Evolutionary conservation across 2,888 invertebrate genomes (phyloP), one percentile per base, ranked within the genome.

Genomic region (Orthosia incerta): DNA sequence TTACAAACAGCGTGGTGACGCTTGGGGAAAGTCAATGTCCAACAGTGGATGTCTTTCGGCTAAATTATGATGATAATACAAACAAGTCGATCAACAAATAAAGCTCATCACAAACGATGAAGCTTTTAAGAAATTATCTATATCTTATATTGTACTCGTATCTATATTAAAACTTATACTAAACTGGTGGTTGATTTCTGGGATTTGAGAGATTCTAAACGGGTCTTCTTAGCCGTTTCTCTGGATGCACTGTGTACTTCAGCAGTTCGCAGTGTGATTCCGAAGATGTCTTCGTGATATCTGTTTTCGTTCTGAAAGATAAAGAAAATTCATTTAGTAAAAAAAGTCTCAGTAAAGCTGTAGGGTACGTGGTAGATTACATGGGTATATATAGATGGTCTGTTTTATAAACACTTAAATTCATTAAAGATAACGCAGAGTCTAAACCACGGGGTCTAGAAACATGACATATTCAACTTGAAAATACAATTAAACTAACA

Each of bases 221-320:
- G 89, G 1, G 93, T 92, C 74, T 91, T 90, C 89, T 98, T 97
- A 0, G 98, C 98, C 0, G 98, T 97, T 93, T 98, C 98, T 89
- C 98, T 97, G 2, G 98, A 98, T 84, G 98, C 97, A 87, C 98
- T 98, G 87, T 98, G 98, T 2, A 98, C 98, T 93, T 98, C 98
- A 0, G 98, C 98, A 0, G 99, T 99, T 67, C 99, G 97, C 71
- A 99, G 95, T 4, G 99, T 99, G 86, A 99, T 99, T 57, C 99
- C 99, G 90, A 99, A 99, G 84, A 99, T 99, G 91, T 99, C 99
- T 95, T 99, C 99, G 89, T 99, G 99, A 91, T 99, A 99, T 83
- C 99, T 97, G 92, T 98, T 98, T 91, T 99, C 98, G 90, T 99
- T 99, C 99, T 99, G 91, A 62, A 94, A 94, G 11, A 7, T 11